Percentiles rank a stretch among this genome's conserved stretches.
phyloP scores from a whole-genome alignment of 2,888 invertebrate species.

The Epinotia ramella region DNA sequence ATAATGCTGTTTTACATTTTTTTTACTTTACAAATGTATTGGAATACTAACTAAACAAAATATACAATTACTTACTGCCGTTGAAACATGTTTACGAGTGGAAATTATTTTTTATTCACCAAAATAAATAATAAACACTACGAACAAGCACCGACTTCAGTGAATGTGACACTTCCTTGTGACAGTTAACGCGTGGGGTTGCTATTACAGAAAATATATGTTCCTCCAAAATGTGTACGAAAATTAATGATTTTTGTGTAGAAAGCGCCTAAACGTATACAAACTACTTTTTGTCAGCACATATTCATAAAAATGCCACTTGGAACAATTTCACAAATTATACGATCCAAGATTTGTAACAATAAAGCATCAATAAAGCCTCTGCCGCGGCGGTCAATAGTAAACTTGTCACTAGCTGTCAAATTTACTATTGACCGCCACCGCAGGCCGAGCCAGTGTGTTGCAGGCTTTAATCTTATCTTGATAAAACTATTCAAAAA shows the following conservation, averaged over 20 bases:
- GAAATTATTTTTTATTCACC: background rate
- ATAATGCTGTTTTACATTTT: background rate
- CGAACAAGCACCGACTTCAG: background rate
- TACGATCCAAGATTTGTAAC: too few species aligned
- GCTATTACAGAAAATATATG: background rate
- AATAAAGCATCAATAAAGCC: too few species aligned
- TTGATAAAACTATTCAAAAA: too few species aligned
- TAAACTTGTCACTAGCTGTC: too few species aligned
- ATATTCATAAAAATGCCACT: too few species aligned
- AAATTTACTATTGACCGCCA: too few species aligned
- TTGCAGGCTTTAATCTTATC: too few species aligned
- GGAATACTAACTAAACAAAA: background rate
- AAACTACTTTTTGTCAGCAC: too few species aligned
- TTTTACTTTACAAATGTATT: background rate
- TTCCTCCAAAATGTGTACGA: background rate
- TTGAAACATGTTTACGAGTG: background rate
- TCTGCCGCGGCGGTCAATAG: too few species aligned
- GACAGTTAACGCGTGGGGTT: background rate
- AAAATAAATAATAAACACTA: slow-evolving; percentile 6
- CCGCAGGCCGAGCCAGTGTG: too few species aligned
- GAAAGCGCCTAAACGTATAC: background rate
- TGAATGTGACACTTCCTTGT: background rate
- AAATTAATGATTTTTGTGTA: background rate
- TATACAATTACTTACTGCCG: background rate
- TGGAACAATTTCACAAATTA: too few species aligned